Evolutionary conservation across 2,888 invertebrate genomes (phyloP), one percentile per base, ranked within the genome.

Genomic region (Nomada flava): DNA sequence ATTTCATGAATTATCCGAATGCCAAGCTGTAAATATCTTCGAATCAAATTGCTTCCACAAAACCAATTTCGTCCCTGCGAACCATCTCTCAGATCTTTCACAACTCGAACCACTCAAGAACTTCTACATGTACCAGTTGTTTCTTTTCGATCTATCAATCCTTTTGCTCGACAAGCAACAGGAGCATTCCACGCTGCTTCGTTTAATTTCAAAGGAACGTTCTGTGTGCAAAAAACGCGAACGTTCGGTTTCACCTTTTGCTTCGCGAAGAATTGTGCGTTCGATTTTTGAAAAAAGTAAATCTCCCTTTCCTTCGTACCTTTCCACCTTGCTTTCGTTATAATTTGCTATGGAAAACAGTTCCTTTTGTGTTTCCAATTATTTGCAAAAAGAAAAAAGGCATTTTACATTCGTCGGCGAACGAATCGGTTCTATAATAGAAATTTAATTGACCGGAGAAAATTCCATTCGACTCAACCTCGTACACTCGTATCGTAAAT

Each of bases 231-330:
- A 42, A 64, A 20, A 20, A 77, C 64, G 44, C 63, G 29, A 57
- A 52, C 42, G 78, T 77, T 79, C 79, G 59, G 78, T 79, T 79
- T 79, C 57, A 64, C 69, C 69, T 69, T 52, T 52, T 63, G 63
- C 15, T 15, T 50, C 79, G 77, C 69, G 63, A 42, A 53, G 36
- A 36, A 36, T 36, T 36, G 36, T 7, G 36, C 36, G 36, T 7
- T 36, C 7, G 7, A 7, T 5, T 36, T 36, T 1, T 7, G 5
- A 36, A 1, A 7, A 7, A 9, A 36, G 0, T 5, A 36, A 57
- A 64, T 15, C 15, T 52, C 47, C 4, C 13, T 20, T 2, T 11
- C 15, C 13, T 15, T 0, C 3, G 26, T 23, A 2, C 0, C 9
- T 2, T 0, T 50, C 44, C n/a, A n/a, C 20, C 13, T n/a, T 29